Evolutionary conservation across 2,888 invertebrate species (phyloP), one percentile per base, ranked within the genome.

Genomic region (Melikaiella ostensackeni): DNA sequence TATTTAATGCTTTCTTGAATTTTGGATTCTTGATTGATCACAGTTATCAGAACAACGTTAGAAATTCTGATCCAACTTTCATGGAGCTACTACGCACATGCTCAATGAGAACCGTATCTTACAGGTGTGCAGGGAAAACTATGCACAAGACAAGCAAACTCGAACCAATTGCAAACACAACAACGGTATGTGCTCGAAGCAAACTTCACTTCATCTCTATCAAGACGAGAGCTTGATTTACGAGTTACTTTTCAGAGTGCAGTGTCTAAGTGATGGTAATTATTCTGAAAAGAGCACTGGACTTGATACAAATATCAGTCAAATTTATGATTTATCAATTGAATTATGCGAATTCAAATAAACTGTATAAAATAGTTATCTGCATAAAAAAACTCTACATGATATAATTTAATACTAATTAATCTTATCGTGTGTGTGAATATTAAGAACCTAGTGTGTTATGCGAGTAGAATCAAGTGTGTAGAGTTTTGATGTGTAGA

Each of bases 181-280:
- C 6, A n/a, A 21, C 13, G 19, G 55, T 55, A 62, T 35, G 30
- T 63, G 38, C n/a, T 33, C 4, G 16, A 11, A 30, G 30, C 38
- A 63, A 63, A 63, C 63, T 38, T 63, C 30, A 63, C 63, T 63
- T 63, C 38, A 63, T 63, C 63, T 35, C 38, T 63, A 35, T 63
- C 63, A 63, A 35, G 38, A 35, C 21, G 35, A 63, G 63, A 63
- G 30, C 35, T 35, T 63, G 35, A 63, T 63, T 35, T 63, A 63
- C 63, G 63, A 63, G 63, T 21, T 38, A n/a, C 63, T 63, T 38
- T 21, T 38, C 63, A 5, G 21, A 33, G 21, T 21, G n/a, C 2
- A 21, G 30, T 13, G n/a, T 38, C 33, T 63, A 33, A 21, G 33
- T 63, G 35, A 63, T n/a, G 63, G 21, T 11, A 63, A 63, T 21